phyloP scores from a whole-genome alignment of 1,140 invertebrate genomes.

The Aphaenogaster floridana region DNA sequence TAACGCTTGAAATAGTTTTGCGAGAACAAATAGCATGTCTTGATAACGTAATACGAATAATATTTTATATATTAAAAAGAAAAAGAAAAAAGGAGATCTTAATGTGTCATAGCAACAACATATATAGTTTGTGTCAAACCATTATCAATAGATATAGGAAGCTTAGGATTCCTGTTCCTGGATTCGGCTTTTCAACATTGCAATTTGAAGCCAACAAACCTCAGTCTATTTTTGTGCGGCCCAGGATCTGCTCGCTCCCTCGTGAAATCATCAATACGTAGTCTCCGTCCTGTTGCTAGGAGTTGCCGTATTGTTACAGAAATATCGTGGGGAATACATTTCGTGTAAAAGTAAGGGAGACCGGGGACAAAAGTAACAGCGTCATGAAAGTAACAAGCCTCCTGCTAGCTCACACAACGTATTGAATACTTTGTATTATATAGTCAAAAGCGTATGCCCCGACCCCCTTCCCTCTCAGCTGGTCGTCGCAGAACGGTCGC shows the following conservation, averaged over 20 bases:
- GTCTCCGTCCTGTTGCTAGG: not conserved
- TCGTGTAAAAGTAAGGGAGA: not conserved
- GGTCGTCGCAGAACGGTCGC: not conserved
- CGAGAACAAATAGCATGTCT: not conserved
- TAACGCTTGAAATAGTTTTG: not conserved
- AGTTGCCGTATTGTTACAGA: not conserved
- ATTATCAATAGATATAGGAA: not conserved
- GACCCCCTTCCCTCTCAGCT: not conserved
- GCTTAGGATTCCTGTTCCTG: not conserved
- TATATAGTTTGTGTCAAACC: not conserved
- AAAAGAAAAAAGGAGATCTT: not conserved
- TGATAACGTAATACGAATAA: not conserved
- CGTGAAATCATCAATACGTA: not conserved
- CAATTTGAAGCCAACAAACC: slow-evolving; percentile 24
- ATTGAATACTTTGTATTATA: not conserved
- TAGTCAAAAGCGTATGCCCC: not conserved
- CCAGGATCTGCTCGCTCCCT: slow-evolving; percentile 1
- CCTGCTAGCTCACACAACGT: not conserved
- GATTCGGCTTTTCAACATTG: not conserved
- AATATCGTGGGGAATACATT: not conserved
- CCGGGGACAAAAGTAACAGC: not conserved
- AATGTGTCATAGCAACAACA: not conserved
- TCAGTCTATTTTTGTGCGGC: slow-evolving; percentile 22
- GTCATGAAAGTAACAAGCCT: slow-evolving; percentile 6
- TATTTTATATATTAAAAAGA: not conserved